Conservation (phyloP, 2,797 vertebrate genomes). For the Acanthurus leucopareius region DNA sequence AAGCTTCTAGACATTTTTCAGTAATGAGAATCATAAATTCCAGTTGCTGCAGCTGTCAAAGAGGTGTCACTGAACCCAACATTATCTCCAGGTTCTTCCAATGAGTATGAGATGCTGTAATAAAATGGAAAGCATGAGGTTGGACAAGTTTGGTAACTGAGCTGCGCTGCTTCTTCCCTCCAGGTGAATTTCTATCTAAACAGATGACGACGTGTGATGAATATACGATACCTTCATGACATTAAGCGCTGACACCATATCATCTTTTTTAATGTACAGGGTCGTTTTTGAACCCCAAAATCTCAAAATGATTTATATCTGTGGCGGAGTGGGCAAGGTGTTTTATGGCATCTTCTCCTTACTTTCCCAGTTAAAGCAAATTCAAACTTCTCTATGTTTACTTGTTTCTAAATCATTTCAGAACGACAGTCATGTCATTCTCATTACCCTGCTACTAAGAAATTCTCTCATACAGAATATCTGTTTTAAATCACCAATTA, state of each 20-base stretch:
- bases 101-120: neutral
- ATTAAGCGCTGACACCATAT: neutral
- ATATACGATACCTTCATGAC: neutral
- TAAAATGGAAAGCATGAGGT: neutral
- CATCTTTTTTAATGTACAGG: neutral
- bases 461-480: too few relatives aligned
- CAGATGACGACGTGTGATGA: neutral
- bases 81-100: neutral
- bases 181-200: neutral
- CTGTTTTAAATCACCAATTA: neutral
- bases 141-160: too few relatives aligned
- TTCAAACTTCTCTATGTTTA: neutral
- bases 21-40: conserved; percentile 40
- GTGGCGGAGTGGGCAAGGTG: too few relatives aligned
- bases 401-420: neutral
- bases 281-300: too few relatives aligned
- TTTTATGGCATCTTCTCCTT: neutral
- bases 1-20: conserved; percentile 15
- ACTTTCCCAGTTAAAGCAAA: neutral
- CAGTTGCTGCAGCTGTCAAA: neutral
- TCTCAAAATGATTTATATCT: too few relatives aligned
- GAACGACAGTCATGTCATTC: too few relatives aligned
- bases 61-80: neutral
- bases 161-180: neutral
- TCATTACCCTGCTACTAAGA: too few relatives aligned